A percentile compares a stretch with the other conserved stretches of the same genome.
phyloP scores from a whole-genome alignment of 2,888 invertebrate genomes.

The Campoletis raptor region DNA sequence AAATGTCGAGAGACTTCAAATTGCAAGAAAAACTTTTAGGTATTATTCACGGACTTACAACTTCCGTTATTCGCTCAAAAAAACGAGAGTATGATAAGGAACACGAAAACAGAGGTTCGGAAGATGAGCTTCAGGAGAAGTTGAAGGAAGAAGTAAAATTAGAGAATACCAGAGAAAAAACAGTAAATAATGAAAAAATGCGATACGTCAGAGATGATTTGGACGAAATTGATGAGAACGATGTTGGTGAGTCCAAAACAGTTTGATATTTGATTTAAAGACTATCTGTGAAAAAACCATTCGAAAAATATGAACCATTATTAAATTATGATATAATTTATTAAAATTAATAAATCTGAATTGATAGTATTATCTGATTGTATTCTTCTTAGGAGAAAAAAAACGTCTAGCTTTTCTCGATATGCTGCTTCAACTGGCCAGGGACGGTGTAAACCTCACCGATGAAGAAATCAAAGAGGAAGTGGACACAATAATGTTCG shows the following conservation, averaged over 20 bases:
- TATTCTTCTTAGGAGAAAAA: conserved; percentile 87
- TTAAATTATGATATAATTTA: background rate
- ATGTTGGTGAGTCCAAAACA: conserved; percentile 82
- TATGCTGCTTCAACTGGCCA: conserved; percentile 92
- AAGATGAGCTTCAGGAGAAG: conserved; percentile 54
- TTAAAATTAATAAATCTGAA: background rate
- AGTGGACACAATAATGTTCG: conserved; percentile 95
- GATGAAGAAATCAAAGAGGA: conserved; percentile 94
- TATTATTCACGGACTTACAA: conserved; percentile 86
- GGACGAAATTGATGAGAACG: conserved; percentile 86
- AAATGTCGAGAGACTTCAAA: conserved; percentile 84
- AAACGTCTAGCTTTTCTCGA: conserved; percentile 95
- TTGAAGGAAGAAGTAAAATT: conserved; percentile 65
- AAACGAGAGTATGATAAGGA: conserved; percentile 73
- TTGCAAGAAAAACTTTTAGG: conserved; percentile 84
- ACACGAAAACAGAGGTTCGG: conserved; percentile 60
- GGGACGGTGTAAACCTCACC: conserved; percentile 89
- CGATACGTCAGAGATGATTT: conserved; percentile 82
- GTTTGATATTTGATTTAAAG: background rate
- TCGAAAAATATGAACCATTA: background rate
- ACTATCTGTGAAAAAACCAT: background rate
- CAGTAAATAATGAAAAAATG: conserved; percentile 73
- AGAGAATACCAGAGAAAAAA: conserved; percentile 77
- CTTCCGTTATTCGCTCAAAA: conserved; percentile 81
- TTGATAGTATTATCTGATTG: too few species aligned